Conservation (phyloP, 2,797 vertebrate species). For the Microcaecilia unicolor region DNA sequence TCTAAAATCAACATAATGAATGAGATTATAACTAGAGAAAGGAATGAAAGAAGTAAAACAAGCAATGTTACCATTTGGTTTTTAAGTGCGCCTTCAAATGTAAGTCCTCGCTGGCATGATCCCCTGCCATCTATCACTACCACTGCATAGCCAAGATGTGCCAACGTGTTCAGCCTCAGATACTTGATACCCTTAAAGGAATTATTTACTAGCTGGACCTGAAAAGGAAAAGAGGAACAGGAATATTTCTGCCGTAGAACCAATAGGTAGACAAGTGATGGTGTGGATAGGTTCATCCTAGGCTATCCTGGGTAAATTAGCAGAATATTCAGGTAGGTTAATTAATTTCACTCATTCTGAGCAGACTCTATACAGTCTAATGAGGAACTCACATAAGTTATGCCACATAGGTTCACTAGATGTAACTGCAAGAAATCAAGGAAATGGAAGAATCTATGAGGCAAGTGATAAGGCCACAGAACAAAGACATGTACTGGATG, state of each 20-base stretch:
- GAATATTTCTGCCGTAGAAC: not conserved
- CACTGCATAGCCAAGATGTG: constrained; percentile 87
- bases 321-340: too few species aligned
- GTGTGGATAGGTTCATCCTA: too few species aligned
- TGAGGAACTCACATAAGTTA: too few species aligned
- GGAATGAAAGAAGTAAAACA: not conserved
- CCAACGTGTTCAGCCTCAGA: constrained; percentile 85
- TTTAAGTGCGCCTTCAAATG: constrained; percentile 90
- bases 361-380: too few species aligned
- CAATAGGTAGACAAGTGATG: too few species aligned
- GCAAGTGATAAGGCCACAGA: not conserved
- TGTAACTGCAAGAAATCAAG: too few species aligned
- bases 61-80: constrained; percentile 84
- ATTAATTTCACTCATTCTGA: too few species aligned
- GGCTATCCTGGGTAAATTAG: too few species aligned
- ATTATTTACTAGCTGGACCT: constrained; percentile 97
- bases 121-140: constrained; percentile 92
- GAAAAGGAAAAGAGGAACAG: not conserved
- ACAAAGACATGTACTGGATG: not conserved
- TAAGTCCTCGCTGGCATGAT: constrained; percentile 88
- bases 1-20: too few species aligned
- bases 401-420: too few species aligned
- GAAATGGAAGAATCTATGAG: not conserved
- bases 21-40: too few species aligned
- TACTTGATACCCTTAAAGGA: constrained; percentile 97